These are phyloP conservation scores for Ptycholaimellus sp. DNA, from an alignment of 2,888 invertebrate species.

Conservation along the genomic window DNA sequence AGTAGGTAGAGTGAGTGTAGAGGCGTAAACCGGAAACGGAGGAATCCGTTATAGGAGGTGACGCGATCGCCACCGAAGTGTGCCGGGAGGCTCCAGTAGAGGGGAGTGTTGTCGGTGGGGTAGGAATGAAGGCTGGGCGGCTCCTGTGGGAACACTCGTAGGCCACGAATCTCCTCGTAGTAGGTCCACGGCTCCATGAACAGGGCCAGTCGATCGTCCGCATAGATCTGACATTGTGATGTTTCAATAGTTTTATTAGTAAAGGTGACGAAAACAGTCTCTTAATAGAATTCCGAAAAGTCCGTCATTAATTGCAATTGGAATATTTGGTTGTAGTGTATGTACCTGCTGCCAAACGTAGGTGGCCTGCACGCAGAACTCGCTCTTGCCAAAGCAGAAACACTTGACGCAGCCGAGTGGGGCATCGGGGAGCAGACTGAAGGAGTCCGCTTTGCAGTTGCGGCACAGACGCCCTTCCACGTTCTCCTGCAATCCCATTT, in stretches of 20 bases:
- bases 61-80: conserved; percentile 59
- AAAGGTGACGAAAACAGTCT: no score
- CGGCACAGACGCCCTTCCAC: conserved; percentile 61
- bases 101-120: conserved; percentile 35
- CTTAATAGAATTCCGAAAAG: no score
- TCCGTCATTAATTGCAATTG: no score
- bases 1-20: no score
- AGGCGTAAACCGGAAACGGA: conserved; percentile 50
- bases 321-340: no score
- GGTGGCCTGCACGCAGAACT: conserved; percentile 47
- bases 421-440: conserved; percentile 52
- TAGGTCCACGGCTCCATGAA: conserved; percentile 19
- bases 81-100: conserved; percentile 57
- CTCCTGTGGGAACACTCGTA: conserved; percentile 13
- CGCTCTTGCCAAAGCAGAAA: conserved; percentile 62
- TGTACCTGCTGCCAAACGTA: conserved; percentile 52
- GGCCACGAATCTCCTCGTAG: conserved; percentile 15
- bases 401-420: conserved; percentile 72
- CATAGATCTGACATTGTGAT: no score
- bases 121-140: conserved; percentile 18
- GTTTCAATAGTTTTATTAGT: no score
- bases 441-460: conserved; percentile 55
- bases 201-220: conserved; percentile 16
- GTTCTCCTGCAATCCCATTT: conserved; percentile 38
- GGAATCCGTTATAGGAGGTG: conserved; percentile 50